Conservation (phyloP, 1,140 invertebrate species). For the Sarcophaga peregrina region DNA sequence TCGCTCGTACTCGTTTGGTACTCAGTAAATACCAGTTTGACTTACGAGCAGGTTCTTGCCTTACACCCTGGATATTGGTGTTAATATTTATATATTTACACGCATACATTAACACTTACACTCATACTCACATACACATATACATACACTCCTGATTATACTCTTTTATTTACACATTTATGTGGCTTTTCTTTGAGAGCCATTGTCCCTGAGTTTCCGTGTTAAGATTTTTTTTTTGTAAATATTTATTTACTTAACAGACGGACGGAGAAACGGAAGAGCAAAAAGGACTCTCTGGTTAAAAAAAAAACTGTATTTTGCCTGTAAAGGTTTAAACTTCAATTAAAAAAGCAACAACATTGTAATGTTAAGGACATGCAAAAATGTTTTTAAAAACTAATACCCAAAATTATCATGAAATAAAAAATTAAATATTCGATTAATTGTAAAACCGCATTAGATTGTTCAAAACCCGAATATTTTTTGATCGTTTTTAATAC, state of each 20-base stretch:
- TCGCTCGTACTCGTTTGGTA: background rate
- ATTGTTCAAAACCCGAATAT: too few species aligned
- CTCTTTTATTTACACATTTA: background rate
- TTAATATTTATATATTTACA: background rate
- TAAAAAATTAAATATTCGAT: too few species aligned
- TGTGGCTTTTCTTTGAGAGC: background rate
- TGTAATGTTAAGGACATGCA: too few species aligned
- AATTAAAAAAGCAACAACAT: too few species aligned
- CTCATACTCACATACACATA: background rate
- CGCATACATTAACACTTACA: background rate
- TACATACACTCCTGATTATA: background rate
- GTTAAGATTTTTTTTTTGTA: background rate
- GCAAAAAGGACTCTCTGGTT: too few species aligned
- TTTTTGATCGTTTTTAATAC: too few species aligned
- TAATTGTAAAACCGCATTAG: too few species aligned
- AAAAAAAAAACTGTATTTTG: too few species aligned
- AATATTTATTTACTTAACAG: background rate
- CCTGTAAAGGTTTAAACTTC: too few species aligned
- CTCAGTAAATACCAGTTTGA: constrained; percentile 14
- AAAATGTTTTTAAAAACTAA: too few species aligned
- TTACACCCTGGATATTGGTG: background rate
- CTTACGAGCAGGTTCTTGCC: background rate
- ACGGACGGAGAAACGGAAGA: too few species aligned
- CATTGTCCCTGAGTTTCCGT: background rate
- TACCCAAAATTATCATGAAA: too few species aligned